A percentile compares a stretch with the other conserved stretches of the same genome.
phyloP scores from a whole-genome alignment of 2,797 vertebrate species.

The Eptatretus atami region DNA sequence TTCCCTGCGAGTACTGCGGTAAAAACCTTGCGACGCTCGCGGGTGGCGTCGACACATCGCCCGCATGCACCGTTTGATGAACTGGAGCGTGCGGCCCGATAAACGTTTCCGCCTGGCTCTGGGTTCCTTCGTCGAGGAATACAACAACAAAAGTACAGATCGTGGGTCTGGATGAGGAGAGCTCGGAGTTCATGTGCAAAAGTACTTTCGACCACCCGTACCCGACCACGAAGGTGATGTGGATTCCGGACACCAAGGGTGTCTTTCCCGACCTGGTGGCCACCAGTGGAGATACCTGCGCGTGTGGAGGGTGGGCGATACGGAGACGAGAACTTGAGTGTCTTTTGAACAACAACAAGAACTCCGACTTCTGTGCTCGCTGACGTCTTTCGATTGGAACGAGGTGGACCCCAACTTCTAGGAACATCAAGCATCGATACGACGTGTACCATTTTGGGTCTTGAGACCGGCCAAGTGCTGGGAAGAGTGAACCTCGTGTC shows the following conservation, averaged over 20 bases:
- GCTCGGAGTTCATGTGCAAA: slow-evolving; percentile 88
- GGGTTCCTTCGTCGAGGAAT: slow-evolving; percentile 87
- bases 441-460: slow-evolving; percentile 88
- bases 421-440: slow-evolving; percentile 94
- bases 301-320: slow-evolving; percentile 92
- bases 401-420: slow-evolving; percentile 87
- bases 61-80: no score
- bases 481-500: slow-evolving; percentile 84
- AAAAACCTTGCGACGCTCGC: no score
- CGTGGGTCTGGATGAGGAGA: slow-evolving; percentile 89
- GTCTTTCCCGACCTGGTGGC: slow-evolving; percentile 86
- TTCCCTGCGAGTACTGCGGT: no score
- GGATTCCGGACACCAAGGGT: slow-evolving; percentile 95
- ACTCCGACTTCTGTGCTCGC: slow-evolving; percentile 84
- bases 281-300: slow-evolving; percentile 87
- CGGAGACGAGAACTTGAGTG: slow-evolving; percentile 84
- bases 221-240: slow-evolving; percentile 96
- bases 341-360: slow-evolving; percentile 95
- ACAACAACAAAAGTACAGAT: slow-evolving; percentile 83
- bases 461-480: slow-evolving; percentile 81
- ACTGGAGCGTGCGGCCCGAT: slow-evolving; percentile 93
- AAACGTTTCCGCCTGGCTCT: slow-evolving; percentile 79
- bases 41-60: no score
- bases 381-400: slow-evolving; percentile 97
- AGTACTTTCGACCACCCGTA: slow-evolving; percentile 96